Percentiles rank a stretch among this genome's conserved stretches.
phyloP scores from a whole-genome alignment of 2,888 invertebrate species.

The Drosophila formosana region DNA sequence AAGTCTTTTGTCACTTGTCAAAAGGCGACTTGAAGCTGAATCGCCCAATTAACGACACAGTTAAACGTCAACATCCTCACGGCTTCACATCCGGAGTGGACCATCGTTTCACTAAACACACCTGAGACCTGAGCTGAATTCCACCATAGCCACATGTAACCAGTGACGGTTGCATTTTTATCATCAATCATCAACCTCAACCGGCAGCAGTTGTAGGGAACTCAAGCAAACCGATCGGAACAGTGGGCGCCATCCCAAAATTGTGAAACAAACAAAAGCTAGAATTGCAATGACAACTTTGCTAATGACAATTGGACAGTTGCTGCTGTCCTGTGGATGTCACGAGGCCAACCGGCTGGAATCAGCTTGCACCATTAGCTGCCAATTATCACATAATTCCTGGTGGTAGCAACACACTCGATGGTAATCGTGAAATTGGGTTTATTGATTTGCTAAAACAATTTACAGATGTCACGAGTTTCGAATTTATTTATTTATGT shows the following conservation, averaged over 20 bases:
- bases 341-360: constrained; percentile 16
- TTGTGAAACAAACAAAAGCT: constrained; percentile 62
- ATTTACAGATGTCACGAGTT: constrained; percentile 80
- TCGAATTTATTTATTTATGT: constrained; percentile 76
- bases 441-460: constrained; percentile 77
- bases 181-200: constrained; percentile 62
- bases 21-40: constrained; percentile 58
- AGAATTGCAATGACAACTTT: constrained; percentile 20
- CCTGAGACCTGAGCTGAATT: constrained; percentile 11
- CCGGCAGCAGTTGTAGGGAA: constrained; percentile 37
- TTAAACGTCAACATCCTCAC: constrained; percentile 81
- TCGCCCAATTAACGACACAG: constrained; percentile 77
- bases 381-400: constrained; percentile 67
- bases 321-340: constrained; percentile 47
- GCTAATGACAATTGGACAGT: constrained; percentile 39
- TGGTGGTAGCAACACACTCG: constrained; percentile 13
- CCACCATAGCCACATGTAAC: constrained; percentile 57
- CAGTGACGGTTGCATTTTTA: constrained; percentile 77
- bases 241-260: constrained; percentile 64
- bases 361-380: constrained; percentile 63
- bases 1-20: constrained; percentile 77
- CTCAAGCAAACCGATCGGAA: background rate
- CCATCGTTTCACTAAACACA: constrained; percentile 19
- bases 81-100: constrained; percentile 76
- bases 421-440: constrained; percentile 68